Conservation (phyloP, 2,888 invertebrate species). For the Rhabditoides inermis region DNA sequence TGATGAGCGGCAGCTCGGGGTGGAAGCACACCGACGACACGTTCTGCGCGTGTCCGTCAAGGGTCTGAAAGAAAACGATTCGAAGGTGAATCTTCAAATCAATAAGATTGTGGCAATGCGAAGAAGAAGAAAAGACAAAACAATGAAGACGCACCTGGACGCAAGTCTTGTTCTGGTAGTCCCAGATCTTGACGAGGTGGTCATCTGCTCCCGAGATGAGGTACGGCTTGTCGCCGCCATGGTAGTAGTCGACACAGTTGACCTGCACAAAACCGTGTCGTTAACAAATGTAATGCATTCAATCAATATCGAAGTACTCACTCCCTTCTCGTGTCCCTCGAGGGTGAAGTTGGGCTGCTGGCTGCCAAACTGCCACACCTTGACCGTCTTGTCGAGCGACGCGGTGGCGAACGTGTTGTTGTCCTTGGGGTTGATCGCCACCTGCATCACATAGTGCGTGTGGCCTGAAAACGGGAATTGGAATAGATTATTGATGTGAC, state of each 20-base stretch:
- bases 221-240: constrained; percentile 97
- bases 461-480: constrained; percentile 58
- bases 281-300: not conserved
- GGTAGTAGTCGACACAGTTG: constrained; percentile 97
- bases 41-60: constrained; percentile 93
- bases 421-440: constrained; percentile 97
- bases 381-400: constrained; percentile 92
- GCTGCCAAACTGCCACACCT: constrained; percentile 97
- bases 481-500: not conserved
- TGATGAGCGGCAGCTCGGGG: constrained; percentile 88
- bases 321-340: constrained; percentile 93
- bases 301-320: constrained; percentile 8
- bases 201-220: constrained; percentile 97
- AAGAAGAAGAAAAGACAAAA: no score
- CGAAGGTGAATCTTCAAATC: no score
- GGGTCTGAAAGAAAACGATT: no score
- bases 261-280: constrained; percentile 54
- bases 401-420: constrained; percentile 99
- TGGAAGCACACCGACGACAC: constrained; percentile 84
- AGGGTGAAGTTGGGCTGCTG: constrained; percentile 93
- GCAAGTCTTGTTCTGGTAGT: constrained; percentile 65
- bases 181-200: constrained; percentile 95
- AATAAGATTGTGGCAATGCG: no score
- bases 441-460: constrained; percentile 98
- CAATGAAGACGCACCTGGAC: no score